Evolutionary conservation across 2,888 invertebrate genomes (phyloP), one percentile per base, ranked within the genome.

Genomic region (Pharmacophagus antenor): DNA sequence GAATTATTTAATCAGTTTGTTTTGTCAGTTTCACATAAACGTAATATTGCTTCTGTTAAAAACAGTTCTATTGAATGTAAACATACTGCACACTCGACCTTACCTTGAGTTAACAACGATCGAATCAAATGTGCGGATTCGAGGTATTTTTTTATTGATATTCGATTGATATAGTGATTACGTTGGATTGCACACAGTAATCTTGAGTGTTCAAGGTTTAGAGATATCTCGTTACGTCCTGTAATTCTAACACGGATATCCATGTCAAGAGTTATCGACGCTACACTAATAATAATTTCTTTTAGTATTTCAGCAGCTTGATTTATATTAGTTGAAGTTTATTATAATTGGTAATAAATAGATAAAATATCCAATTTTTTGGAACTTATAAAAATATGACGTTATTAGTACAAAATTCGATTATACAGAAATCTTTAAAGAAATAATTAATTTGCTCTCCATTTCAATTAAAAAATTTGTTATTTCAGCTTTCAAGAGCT

Each of bases 141-240:
- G 48, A 46, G 49, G 50, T 55, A 52, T 58, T 58, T 58, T 37
- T 56, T 58, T 58, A 53, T 51, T 60, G 60, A 51, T 51, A 22
- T 23, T 51, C 56, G 55, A 47, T 51, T 50, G 51, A 60, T 56
- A 51, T 42, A 44, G 31, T 50, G 59, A 60, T 60, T 56, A 55
- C 60, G 17, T 46, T 51, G 59, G 48, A 49, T 55, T 48, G 46
- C 44, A 44, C n/a, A n/a, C 49, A 44, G 50, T 50, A 55, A 60
- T 60, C 60, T 60, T 46, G 51, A 51, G 50, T 54, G 31, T 25
- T 60, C 60, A 60, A 60, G 60, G 60, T 56, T 51, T 46, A 51
- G 56, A 54, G 54, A 51, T 60, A 44, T 60, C 42, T 44, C 18
- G 55, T 60, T 60, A 56, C 60, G 50, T 59, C 44, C 54, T 59